Base-by-base conservation (phyloP, 1,140 invertebrate species). In the Notospermus geniculatus region DNA sequence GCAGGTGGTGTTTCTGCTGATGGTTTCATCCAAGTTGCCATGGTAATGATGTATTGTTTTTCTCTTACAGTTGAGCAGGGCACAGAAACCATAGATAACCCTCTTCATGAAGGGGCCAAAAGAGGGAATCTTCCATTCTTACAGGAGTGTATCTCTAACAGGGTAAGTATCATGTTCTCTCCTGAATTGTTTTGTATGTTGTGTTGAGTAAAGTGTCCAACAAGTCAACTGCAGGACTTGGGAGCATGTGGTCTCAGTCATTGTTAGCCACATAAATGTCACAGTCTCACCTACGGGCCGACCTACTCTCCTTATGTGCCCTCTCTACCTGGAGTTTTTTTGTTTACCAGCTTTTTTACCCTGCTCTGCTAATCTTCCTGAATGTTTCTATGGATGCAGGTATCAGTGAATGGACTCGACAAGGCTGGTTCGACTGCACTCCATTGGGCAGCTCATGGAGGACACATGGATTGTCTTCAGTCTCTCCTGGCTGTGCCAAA, bases 61-160 rank as follows among this genome's bases (percentile, higher is more conserved):
- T 62, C 62, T 63, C 64, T 76, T 81, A 13, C 68, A 88, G 87
- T 88, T 58, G 84, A 85, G 77, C 81, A 84, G 65, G 86, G 86
- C 72, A 85, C 84, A 25, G 84, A 88, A 72, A 82, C 85, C 64
- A 80, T 89, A 50, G 83, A 87, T 57, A 80, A 85, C 62, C 88
- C 88, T 17, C 71, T 90, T 23, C 88, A 90, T 70, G 88, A 90
- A 76, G 88, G 88, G 65, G 87, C 88, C 1, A 86, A 86, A 72
- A 77, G 88, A 63, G 89, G 88, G 22, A 89, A 90, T 72, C 67
- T 88, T 2, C 80, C 78, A 4, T 87, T 89, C 69, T 70, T 90
- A 57, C 69, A 73, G 58, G 87, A 90, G 77, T 88, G 87, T 71
- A 71, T 90, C 9, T 71, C 72, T 54, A 85, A 87, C 73, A 84